Evolutionary conservation across 2,888 invertebrate genomes (phyloP), one percentile per base, ranked within the genome.

Genomic region (Liopterus haemorrhoidalis): DNA sequence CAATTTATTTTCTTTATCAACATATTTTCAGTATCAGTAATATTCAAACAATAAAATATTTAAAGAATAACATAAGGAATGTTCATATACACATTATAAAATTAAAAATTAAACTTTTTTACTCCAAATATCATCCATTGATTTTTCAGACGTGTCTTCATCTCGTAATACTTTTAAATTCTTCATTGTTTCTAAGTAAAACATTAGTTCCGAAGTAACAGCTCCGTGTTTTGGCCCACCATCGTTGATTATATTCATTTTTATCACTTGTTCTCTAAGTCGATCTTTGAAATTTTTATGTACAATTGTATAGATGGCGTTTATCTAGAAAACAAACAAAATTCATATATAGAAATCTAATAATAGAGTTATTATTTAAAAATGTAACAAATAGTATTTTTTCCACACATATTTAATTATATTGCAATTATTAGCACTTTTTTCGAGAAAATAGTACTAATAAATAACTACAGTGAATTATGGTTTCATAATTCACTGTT

Each of bases 171-270:
- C 82, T 64, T 84, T 81, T 21, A 91, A 71, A 55, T 82, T 84
- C 62, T 85, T 81, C 58, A 93, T 73, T 45, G 89, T 90, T 70
- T 91, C 87, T 59, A 89, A 75, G 66, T 93, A 93, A 70, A 92
- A 92, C 49, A 88, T 87, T 60, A 92, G 70, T 71, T 93, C 93
- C 5, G 90, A 87, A 22, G 88, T 91, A n/a, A 93, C 92, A 41
- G 90, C 82, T 28, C 93, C 94, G 65, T 95, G 94, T 63, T 94
- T 91, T 2, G 95, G 95, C 35, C 94, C 93, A n/a, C 94, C 94
- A 70, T 95, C 91, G 57, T 92, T 94, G 44, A 83, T 81, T 55
- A 96, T 89, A 62, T 91, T 90, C 75, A 93, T 81, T 66, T 82
- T 84, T 2, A 79, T 64, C 54, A 96, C 71, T 63, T 91, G 88